A percentile compares a stretch with the other conserved stretches of the same genome.
Conservation (phyloP, 92 coral and sea anemone species). For the Hydrozoanthus gracilis region DNA sequence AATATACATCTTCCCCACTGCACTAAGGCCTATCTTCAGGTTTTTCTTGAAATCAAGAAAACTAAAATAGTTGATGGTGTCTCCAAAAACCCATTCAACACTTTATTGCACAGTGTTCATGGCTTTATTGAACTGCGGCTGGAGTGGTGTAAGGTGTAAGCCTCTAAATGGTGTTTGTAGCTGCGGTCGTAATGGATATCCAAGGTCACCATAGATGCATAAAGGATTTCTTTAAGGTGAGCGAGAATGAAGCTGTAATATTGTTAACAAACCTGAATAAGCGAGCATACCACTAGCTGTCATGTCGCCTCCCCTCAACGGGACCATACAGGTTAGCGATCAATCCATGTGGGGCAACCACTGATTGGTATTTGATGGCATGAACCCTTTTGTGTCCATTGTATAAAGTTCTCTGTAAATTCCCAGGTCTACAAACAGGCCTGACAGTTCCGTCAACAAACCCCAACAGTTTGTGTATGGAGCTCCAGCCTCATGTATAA, state of each 20-base stretch:
- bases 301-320: constrained; percentile 51
- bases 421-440: constrained; percentile 48
- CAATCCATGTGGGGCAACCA: constrained; percentile 55
- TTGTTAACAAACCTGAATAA: constrained; percentile 33
- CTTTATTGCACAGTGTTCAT: constrained; percentile 44
- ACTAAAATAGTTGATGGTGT: constrained; percentile 47
- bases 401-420: constrained; percentile 35
- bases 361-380: constrained; percentile 52
- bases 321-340: constrained; percentile 55
- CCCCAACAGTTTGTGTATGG: constrained; percentile 46
- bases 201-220: constrained; percentile 54
- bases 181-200: constrained; percentile 51
- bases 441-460: too few species aligned
- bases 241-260: constrained; percentile 35
- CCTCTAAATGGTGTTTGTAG: constrained; percentile 56
- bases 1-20: constrained; percentile 47
- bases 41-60: constrained; percentile 46
- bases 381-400: constrained; percentile 36
- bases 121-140: constrained; percentile 42
- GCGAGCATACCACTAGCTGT: constrained; percentile 56
- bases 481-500: constrained; percentile 40
- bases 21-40: constrained; percentile 48
- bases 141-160: constrained; percentile 36
- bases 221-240: constrained; percentile 43
- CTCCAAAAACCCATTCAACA: constrained; percentile 60